Percentiles rank a stretch among this genome's conserved stretches.
Conservation (phyloP, 1,140 invertebrate genomes). For the Homarus americanus region DNA sequence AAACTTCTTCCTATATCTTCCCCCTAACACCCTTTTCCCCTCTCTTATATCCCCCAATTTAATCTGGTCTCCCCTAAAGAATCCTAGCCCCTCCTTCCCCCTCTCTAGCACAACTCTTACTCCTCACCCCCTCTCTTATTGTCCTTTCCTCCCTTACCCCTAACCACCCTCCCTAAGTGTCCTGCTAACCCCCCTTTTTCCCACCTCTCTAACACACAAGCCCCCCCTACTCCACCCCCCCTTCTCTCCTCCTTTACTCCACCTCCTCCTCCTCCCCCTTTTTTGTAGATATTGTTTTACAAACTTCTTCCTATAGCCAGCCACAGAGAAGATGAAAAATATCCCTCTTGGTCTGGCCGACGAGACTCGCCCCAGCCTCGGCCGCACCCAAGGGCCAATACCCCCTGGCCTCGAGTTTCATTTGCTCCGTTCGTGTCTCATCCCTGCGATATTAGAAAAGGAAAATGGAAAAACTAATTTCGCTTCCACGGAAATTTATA, state of each 20-base stretch:
- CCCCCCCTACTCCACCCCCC: not conserved
- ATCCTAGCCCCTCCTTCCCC: too few species aligned
- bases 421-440: conserved; percentile 64
- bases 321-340: conserved; percentile 67
- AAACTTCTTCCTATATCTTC: too few species aligned
- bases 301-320: conserved; percentile 69
- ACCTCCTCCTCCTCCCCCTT: conserved; percentile 6
- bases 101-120: too few species aligned
- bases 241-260: not conserved
- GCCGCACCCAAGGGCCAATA: conserved; percentile 36
- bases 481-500: conserved; percentile 72
- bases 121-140: conserved; percentile 13
- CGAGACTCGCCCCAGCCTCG: conserved; percentile 22
- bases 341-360: conserved; percentile 4
- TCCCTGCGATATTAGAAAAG: conserved; percentile 72
- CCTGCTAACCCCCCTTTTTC: not conserved
- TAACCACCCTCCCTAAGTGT: not conserved
- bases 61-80: too few species aligned
- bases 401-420: conserved; percentile 37
- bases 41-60: too few species aligned
- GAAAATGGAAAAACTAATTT: conserved; percentile 74
- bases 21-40: too few species aligned
- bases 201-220: not conserved
- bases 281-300: conserved; percentile 71
- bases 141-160: too few species aligned